Evolutionary conservation across 1,140 invertebrate species (phyloP), one percentile per base, ranked within the genome.

Genomic region (Drosophila sulfurigaster): DNA sequence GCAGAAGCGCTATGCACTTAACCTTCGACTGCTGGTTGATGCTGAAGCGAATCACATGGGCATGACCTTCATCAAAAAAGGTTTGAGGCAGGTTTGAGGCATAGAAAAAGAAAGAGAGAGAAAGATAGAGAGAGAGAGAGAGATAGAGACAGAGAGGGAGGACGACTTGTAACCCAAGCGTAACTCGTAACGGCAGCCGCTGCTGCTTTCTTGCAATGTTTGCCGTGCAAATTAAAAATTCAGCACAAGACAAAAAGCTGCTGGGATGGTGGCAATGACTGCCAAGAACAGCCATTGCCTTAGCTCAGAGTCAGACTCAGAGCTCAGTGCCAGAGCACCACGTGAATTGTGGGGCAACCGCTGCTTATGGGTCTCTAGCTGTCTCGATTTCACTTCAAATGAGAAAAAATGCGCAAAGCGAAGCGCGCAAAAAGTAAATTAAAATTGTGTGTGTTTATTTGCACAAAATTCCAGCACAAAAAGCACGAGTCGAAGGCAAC

Each of bases 371-470:
- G 59, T 89, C 85, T 83, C 85, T 79, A 83, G 81, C 83, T 89
- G 78, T 88, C 85, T 89, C 85, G 81, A 89, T 85, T 88, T 88
- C 85, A 78, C 71, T 85, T 85, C 71, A 78, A 89, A 89, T 83
- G 69, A 63, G 54, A 78, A 86, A 87, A 83, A 83, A 78, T 73
- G 68, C 28, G 73, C 73, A 64, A 62, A 48, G 68, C 66, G 51
- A 63, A 72, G 71, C 59, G 64, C 66, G 83, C 79, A 85, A 89
- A 88, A 90, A 82, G 79, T 82, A 89, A 89, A 89, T 90, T 90
- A 89, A 89, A 89, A 89, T 82, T 90, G 76, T 63, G 58, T 86
- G 72, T 90, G 86, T 89, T 89, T 90, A 90, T 90, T 85, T 89
- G 69, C 57, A 72, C 63, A 75, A 75, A 76, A 86, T 81, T 85